A percentile compares a stretch with the other conserved stretches of the same genome.
phyloP scores from a whole-genome alignment of 2,888 invertebrate species.

The Pristionchus japonicus region DNA sequence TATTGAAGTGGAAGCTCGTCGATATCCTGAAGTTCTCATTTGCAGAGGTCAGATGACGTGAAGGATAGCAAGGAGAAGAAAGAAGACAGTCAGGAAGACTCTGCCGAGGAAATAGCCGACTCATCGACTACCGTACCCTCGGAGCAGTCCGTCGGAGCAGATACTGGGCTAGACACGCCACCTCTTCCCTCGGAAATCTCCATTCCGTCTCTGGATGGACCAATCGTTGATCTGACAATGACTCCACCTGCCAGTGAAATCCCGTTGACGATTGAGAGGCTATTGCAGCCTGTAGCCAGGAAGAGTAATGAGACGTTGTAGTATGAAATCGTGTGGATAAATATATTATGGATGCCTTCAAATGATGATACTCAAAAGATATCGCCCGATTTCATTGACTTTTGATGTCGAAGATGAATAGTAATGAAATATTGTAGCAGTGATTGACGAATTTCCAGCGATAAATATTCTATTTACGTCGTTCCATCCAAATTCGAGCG shows the following conservation, averaged over 20 bases:
- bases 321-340: not conserved
- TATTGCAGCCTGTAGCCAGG: not conserved
- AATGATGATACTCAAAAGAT: too few species aligned
- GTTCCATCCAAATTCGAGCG: too few species aligned
- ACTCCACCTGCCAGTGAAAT: not conserved
- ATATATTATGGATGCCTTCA: too few species aligned
- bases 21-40: too few species aligned
- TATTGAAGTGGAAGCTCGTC: too few species aligned
- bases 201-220: not conserved
- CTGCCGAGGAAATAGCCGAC: not conserved
- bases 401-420: too few species aligned
- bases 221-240: not conserved
- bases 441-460: too few species aligned
- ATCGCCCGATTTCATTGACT: too few species aligned
- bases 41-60: too few species aligned
- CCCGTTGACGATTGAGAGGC: not conserved
- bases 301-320: not conserved
- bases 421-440: too few species aligned
- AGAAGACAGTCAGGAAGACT: not conserved
- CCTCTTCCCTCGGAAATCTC: not conserved
- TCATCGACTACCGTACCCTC: conserved; percentile 28
- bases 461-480: too few species aligned
- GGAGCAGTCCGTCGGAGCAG: not conserved
- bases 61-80: not conserved
- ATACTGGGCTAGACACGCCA: not conserved